These are phyloP conservation scores for Chalcis sispes DNA, from an alignment of 2,888 invertebrate species.

Conservation along the genomic window DNA sequence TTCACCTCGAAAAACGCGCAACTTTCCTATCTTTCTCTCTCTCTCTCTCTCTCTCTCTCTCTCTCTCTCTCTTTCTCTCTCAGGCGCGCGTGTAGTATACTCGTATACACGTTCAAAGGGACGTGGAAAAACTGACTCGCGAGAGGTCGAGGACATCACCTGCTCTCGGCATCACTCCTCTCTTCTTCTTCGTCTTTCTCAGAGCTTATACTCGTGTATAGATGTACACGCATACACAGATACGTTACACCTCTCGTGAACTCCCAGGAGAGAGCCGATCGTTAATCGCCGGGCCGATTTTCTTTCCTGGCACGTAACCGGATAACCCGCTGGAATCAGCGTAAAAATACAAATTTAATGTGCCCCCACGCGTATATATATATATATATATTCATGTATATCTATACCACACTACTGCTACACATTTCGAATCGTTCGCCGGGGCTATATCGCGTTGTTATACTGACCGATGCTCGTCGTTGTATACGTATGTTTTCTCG, in stretches of 20 bases:
- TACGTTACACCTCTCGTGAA: conserved; percentile 57
- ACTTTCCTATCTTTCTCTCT: too few relatives aligned
- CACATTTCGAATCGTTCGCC: background rate
- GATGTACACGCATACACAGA: conserved; percentile 26
- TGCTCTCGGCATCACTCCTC: conserved; percentile 50
- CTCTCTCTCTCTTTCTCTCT: too few relatives aligned
- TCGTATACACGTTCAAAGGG: background rate
- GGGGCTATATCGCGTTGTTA: conserved; percentile 15
- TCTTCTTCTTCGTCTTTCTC: too few relatives aligned
- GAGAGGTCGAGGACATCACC: conserved; percentile 52
- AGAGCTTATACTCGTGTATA: too few relatives aligned
- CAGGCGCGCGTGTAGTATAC: too few relatives aligned
- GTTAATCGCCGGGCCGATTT: conserved; percentile 79
- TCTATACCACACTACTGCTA: too few relatives aligned
- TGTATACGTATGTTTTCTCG: background rate
- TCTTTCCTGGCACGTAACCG: conserved; percentile 79
- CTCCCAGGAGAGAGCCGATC: conserved; percentile 75
- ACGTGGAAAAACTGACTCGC: background rate
- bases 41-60: too few relatives aligned
- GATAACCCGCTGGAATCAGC: conserved; percentile 80
- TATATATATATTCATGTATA: too few relatives aligned
- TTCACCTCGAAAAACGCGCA: too few relatives aligned
- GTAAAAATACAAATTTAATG: conserved; percentile 82
- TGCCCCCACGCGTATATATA: conserved; percentile 59
- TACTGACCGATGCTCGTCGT: conserved; percentile 41